Evolutionary conservation across 2,113 vertebrate genomes (phyloP).

Genomic region (Mirza zaza): DNA sequence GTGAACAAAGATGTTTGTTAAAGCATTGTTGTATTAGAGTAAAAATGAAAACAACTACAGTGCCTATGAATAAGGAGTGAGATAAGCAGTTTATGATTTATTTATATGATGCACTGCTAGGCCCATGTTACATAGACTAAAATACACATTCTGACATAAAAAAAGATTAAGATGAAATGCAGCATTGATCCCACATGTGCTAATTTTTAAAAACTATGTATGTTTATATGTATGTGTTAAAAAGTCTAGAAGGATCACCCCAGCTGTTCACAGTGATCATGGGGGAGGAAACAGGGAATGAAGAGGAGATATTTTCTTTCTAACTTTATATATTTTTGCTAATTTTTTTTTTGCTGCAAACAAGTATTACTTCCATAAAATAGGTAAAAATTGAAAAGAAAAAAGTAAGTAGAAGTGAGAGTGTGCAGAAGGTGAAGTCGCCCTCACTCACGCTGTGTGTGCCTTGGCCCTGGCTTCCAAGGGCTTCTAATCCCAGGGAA

Average conservation of each 20-base stretch:
- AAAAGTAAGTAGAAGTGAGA: not conserved
- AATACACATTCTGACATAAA: constrained; percentile 24
- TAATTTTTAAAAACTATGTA: not conserved
- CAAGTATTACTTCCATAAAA: constrained; percentile 7
- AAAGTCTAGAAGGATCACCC: not conserved
- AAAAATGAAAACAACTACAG: not conserved
- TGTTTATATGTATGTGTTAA: not conserved
- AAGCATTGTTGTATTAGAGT: not conserved
- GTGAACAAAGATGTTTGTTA: not conserved
- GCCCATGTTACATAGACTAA: not conserved
- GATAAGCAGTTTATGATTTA: not conserved
- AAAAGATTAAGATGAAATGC: constrained; percentile 2
- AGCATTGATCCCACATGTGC: not conserved
- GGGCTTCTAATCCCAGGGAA: not conserved
- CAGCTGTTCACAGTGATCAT: not conserved
- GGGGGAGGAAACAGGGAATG: not conserved
- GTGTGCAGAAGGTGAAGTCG: not conserved
- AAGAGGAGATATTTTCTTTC: constrained; percentile 30
- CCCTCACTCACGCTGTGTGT: not conserved
- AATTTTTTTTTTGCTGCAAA: constrained; percentile 17
- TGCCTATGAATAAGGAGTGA: not conserved
- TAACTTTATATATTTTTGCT: not conserved
- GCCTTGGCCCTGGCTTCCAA: not conserved
- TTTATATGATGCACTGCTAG: not conserved
- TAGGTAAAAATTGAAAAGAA: not conserved